Evolutionary conservation across 2,797 vertebrate genomes (phyloP).

Genomic region (Thamnophis elegans): DNA sequence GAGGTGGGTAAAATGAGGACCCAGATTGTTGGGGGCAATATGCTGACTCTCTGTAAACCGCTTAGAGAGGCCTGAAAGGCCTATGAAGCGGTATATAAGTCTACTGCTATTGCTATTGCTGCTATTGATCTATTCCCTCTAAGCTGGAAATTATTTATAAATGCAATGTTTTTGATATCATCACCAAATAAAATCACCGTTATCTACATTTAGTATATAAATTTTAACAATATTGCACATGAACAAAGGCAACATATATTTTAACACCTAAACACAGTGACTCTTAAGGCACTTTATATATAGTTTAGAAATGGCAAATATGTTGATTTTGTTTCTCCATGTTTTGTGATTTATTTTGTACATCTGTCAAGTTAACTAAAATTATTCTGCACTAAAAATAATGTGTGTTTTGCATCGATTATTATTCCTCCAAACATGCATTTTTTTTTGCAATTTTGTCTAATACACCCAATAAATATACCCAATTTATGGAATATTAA

Average conservation of each 20-base stretch:
- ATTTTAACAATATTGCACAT: neutral
- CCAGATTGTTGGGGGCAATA: too few species aligned
- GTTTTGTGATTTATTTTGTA: neutral
- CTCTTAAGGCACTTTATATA: neutral
- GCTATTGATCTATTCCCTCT: fast-evolving
- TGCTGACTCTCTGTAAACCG: too few species aligned
- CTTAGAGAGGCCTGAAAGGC: too few species aligned
- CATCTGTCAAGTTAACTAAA: neutral
- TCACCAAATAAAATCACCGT: neutral
- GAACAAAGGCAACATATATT: neutral
- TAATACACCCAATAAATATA: neutral
- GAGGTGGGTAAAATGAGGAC: too few species aligned
- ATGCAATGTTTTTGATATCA: neutral
- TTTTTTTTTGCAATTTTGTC: neutral
- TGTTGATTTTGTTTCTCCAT: neutral
- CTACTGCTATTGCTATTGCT: too few species aligned
- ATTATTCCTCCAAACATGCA: neutral
- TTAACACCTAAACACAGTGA: neutral
- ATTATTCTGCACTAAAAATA: neutral
- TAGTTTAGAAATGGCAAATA: neutral
- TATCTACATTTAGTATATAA: neutral
- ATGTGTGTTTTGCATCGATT: neutral
- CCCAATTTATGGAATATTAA: neutral
- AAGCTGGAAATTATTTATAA: neutral
- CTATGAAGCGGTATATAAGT: too few species aligned